Conservation (phyloP, 2,113 vertebrate genomes). For the Calonectris borealis region DNA sequence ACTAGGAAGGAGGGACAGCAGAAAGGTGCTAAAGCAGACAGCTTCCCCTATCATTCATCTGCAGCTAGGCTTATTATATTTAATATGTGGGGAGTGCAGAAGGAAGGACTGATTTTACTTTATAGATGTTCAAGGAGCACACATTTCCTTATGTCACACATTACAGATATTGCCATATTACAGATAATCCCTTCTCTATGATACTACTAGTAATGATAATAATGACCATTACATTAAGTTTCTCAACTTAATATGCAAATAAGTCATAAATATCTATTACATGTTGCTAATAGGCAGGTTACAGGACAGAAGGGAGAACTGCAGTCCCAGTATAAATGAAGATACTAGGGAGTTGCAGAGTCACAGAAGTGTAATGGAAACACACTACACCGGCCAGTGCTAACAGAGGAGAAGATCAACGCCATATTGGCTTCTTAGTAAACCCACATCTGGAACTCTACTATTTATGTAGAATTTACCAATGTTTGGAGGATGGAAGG, state of each 20-base stretch:
- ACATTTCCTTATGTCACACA: neutral
- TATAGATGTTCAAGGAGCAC: neutral
- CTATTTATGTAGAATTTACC: neutral
- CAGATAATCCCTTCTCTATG: neutral
- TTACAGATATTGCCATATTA: neutral
- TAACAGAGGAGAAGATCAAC: neutral
- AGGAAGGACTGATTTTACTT: neutral
- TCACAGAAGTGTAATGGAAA: neutral
- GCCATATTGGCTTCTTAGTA: neutral
- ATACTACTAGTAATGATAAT: neutral
- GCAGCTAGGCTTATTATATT: neutral
- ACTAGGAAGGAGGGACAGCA: neutral
- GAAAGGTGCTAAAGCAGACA: neutral
- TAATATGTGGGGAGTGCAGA: accelerated
- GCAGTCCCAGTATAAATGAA: neutral
- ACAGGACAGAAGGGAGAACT: neutral
- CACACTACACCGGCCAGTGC: neutral
- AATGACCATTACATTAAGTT: neutral
- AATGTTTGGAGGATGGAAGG: neutral
- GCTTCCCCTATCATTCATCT: neutral
- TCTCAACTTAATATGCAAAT: neutral
- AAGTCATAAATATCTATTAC: neutral
- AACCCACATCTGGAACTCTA: neutral
- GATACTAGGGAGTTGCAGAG: neutral
- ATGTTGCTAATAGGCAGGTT: neutral